Conservation (phyloP, 2,797 vertebrate species). For the Epinephelus awoara region DNA sequence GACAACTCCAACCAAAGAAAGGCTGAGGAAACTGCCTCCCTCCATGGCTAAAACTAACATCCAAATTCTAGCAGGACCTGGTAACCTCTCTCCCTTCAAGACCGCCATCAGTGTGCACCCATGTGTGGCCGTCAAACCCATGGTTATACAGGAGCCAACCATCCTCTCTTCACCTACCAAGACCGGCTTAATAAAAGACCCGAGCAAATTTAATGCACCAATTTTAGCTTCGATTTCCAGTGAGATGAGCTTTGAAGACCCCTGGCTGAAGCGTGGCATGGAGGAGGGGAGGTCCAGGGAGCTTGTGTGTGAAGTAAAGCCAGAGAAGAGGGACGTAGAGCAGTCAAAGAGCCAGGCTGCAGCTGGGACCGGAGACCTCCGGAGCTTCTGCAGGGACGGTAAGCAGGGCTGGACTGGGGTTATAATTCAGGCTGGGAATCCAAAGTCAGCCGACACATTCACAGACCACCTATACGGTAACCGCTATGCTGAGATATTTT, state of each 20-base stretch:
- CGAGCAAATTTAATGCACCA: conserved; percentile 66
- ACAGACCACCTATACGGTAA: background rate
- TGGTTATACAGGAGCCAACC: conserved; percentile 84
- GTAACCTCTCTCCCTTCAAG: conserved; percentile 90
- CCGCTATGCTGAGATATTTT: background rate
- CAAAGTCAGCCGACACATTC: background rate
- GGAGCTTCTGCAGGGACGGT: conserved; percentile 62
- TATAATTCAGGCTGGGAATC: background rate
- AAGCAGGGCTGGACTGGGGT: conserved; percentile 6
- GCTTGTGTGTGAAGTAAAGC: conserved; percentile 73
- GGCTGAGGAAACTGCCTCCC: conserved; percentile 82
- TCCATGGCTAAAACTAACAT: conserved; percentile 91
- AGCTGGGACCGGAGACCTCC: conserved; percentile 40
- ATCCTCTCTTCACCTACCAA: conserved; percentile 68
- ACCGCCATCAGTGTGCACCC: conserved; percentile 89
- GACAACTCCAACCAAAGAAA: conserved; percentile 75
- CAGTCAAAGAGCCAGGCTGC: conserved; percentile 55
- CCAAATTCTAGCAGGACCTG: conserved; percentile 85
- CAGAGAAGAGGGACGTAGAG: conserved; percentile 78
- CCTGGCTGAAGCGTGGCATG: conserved; percentile 92
- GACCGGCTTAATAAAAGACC: conserved; percentile 70
- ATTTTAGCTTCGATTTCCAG: conserved; percentile 76
- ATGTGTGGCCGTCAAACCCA: conserved; percentile 89
- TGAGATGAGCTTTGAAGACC: conserved; percentile 93
- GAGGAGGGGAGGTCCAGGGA: conserved; percentile 79